Conservation (phyloP, 2,113 vertebrate species). For the Clarias batrachus region DNA sequence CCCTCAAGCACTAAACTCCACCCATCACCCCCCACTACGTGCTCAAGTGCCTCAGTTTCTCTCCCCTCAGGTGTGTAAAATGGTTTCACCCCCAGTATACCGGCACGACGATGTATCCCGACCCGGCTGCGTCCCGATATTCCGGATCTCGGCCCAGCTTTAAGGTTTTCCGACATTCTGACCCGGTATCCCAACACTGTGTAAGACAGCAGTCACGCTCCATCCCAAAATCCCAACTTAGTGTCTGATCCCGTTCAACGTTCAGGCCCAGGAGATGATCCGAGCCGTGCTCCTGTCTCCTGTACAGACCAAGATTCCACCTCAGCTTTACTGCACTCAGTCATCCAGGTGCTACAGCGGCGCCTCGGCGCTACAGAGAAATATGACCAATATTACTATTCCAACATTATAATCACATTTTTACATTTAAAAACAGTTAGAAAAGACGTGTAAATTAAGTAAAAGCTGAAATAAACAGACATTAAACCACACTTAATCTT, state of each 20-base stretch:
- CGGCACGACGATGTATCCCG: not conserved
- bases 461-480: no score
- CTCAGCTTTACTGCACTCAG: not conserved
- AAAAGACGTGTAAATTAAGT: no score
- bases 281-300: not conserved
- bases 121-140: constrained; percentile 21
- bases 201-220: no score
- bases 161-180: not conserved
- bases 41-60: constrained; percentile 97
- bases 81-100: not conserved
- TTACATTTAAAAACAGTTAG: no score
- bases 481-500: no score
- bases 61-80: constrained; percentile 83
- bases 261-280: not conserved
- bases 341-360: no score
- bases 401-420: no score
- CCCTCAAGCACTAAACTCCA: constrained; percentile 81
- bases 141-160: not conserved
- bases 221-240: no score
- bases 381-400: no score
- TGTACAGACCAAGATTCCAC: not conserved
- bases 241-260: not conserved
- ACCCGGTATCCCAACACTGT: not conserved
- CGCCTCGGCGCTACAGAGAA: no score
- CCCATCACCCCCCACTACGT: constrained; percentile 92